Evolutionary conservation across 2,113 vertebrate species (phyloP).

Genomic region (Podarcis muralis): DNA sequence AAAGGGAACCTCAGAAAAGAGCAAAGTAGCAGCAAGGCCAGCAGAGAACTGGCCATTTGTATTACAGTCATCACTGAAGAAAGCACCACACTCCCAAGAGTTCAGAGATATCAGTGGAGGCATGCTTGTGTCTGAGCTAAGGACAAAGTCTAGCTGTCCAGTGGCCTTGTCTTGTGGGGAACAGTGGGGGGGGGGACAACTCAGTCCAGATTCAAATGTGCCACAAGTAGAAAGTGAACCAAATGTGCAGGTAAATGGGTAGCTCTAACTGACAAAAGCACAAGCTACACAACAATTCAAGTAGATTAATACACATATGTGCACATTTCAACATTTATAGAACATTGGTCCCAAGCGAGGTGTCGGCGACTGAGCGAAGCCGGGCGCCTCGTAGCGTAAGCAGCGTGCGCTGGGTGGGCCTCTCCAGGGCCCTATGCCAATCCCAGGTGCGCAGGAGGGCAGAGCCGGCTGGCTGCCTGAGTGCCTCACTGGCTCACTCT

Average conservation of each 20-base stretch:
- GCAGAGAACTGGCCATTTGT: not conserved
- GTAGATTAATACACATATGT: not conserved
- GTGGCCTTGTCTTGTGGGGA: not conserved
- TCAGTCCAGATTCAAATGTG: too few species aligned
- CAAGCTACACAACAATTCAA: not conserved
- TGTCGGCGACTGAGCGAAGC: too few species aligned
- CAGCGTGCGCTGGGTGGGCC: too few species aligned
- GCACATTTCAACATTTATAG: too few species aligned
- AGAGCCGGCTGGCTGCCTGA: too few species aligned
- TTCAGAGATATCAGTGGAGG: not conserved
- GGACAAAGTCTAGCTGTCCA: not conserved
- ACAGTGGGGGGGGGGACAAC: not conserved
- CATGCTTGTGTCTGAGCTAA: too few species aligned
- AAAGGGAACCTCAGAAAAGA: not conserved
- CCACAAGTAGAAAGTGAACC: not conserved
- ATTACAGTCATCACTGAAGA: not conserved
- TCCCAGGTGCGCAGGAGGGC: too few species aligned
- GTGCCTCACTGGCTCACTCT: too few species aligned
- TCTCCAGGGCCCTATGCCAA: too few species aligned
- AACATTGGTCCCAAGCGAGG: too few species aligned
- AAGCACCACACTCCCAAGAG: not conserved
- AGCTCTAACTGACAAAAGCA: not conserved
- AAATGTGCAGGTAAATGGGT: not conserved
- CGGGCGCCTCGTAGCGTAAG: too few species aligned
- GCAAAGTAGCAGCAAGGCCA: not conserved